Conservation (phyloP, 2,888 invertebrate species). For the Petrolisthes cinctipes region DNA sequence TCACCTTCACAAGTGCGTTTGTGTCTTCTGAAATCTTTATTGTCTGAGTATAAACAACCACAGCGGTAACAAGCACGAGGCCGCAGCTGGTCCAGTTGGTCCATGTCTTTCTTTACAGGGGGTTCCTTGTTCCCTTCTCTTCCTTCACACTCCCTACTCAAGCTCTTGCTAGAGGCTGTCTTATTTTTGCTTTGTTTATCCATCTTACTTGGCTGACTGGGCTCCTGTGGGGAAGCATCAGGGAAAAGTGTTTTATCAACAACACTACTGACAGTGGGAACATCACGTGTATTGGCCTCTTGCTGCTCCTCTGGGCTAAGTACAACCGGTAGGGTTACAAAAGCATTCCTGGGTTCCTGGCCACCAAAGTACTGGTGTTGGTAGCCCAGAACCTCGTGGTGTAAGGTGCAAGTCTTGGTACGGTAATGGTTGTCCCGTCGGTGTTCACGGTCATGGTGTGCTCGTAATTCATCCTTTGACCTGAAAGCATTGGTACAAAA, state of each 20-base stretch:
- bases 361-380: constrained; percentile 64
- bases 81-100: constrained; percentile 44
- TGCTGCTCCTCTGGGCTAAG: constrained; percentile 62
- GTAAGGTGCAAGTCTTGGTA: constrained; percentile 63
- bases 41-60: constrained; percentile 50
- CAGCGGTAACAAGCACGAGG: constrained; percentile 63
- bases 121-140: constrained; percentile 36
- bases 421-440: constrained; percentile 65
- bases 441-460: constrained; percentile 64
- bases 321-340: constrained; percentile 60
- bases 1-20: constrained; percentile 59
- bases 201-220: constrained; percentile 8
- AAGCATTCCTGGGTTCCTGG: constrained; percentile 61
- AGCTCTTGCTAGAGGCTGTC: constrained; percentile 6
- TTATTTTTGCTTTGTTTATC: constrained; percentile 38
- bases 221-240: constrained; percentile 55
- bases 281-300: constrained; percentile 55
- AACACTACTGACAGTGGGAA: constrained; percentile 64
- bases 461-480: constrained; percentile 64
- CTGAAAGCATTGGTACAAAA: constrained; percentile 65
- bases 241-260: constrained; percentile 64
- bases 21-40: constrained; percentile 57
- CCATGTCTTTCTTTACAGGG: constrained; percentile 48
- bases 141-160: constrained; percentile 31
- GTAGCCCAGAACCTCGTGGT: constrained; percentile 61